Conservation (phyloP, 2,113 vertebrate species). For the Pangasianodon gigas region DNA sequence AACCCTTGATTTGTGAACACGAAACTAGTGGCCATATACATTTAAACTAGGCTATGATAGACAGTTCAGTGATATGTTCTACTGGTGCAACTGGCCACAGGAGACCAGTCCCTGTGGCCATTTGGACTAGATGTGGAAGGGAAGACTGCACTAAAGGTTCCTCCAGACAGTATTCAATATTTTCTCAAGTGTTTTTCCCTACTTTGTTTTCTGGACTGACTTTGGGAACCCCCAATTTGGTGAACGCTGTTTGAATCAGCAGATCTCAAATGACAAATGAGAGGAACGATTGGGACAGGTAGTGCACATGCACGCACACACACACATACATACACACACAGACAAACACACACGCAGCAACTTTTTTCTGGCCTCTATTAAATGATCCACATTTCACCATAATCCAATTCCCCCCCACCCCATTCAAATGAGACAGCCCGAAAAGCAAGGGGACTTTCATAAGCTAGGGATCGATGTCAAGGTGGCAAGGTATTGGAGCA, state of each 20-base stretch:
- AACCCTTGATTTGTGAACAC: background rate
- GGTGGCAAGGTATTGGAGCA: background rate
- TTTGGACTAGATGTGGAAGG: background rate
- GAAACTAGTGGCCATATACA: background rate
- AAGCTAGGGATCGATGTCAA: conserved; percentile 53
- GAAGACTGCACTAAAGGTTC: background rate
- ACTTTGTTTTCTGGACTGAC: background rate
- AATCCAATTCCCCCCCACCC: conserved; percentile 3
- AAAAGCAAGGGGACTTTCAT: conserved; percentile 46
- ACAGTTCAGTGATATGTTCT: background rate
- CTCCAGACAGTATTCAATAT: background rate
- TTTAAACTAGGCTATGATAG: background rate
- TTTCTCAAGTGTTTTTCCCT: background rate
- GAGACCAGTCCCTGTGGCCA: background rate
- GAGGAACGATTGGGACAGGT: background rate
- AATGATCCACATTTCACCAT: conserved; percentile 28
- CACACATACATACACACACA: background rate
- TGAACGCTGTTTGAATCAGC: conserved; percentile 40
- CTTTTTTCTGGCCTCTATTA: conserved; percentile 19
- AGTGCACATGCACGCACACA: conserved; percentile 17
- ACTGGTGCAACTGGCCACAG: background rate
- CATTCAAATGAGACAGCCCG: conserved; percentile 48
- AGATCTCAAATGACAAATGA: conserved; percentile 49
- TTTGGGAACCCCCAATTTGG: background rate
- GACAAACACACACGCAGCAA: background rate